A percentile compares a stretch with the other conserved stretches of the same genome.
Conservation (phyloP, 2,797 vertebrate genomes). For the Anguilla obscura region DNA sequence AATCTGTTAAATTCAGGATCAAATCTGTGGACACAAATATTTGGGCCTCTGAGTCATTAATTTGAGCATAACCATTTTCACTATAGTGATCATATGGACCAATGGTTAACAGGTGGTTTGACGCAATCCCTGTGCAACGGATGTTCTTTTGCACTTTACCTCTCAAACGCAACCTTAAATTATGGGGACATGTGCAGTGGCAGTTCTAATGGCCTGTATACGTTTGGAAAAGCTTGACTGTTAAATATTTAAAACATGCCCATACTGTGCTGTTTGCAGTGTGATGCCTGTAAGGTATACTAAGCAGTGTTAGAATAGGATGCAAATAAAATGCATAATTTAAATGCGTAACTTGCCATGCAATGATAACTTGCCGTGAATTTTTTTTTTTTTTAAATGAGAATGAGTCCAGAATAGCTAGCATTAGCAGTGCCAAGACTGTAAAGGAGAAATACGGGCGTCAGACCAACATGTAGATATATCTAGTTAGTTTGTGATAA, state of each 20-base stretch:
- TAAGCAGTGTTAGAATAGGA: conserved; percentile 19
- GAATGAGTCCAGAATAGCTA: not conserved
- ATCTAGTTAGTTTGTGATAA: not conserved
- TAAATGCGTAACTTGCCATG: not conserved
- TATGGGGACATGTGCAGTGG: not conserved
- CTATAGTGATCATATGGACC: not conserved
- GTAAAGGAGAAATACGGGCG: not conserved
- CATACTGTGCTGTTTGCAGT: conserved; percentile 44
- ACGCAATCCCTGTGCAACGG: conserved; percentile 15
- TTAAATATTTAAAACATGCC: conserved; percentile 46
- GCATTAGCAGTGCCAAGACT: not conserved
- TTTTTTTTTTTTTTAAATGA: not conserved
- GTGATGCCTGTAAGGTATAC: conserved; percentile 41
- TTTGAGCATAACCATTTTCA: not conserved
- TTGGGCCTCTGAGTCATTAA: not conserved
- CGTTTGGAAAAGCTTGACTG: conserved; percentile 20
- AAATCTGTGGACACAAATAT: too few species aligned
- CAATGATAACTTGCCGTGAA: not conserved
- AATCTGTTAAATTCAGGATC: too few species aligned
- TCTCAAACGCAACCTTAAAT: conserved; percentile 29
- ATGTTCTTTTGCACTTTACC: conserved; percentile 40
- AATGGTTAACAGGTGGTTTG: not conserved
- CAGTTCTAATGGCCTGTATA: conserved; percentile 6
- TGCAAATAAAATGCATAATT: not conserved
- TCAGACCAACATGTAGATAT: not conserved